Evolutionary conservation across 1,140 invertebrate species (phyloP).

Genomic region (Aphaenogaster rudis): DNA sequence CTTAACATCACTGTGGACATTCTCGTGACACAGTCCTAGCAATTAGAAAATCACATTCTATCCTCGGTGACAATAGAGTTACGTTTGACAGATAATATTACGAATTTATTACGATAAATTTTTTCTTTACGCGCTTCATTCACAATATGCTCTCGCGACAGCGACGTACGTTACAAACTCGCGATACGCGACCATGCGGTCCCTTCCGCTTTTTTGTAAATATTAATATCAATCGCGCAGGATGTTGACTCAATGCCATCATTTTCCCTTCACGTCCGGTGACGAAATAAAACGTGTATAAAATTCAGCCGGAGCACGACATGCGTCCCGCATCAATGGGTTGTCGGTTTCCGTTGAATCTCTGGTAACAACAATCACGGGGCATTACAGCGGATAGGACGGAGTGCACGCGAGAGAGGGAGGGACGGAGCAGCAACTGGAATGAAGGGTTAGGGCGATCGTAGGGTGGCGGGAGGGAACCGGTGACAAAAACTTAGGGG

Average conservation of each 20-base stretch:
- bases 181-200: not conserved
- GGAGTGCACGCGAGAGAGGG: slow-evolving; percentile 32
- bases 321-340: slow-evolving; percentile 79
- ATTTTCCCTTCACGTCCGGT: slow-evolving; percentile 66
- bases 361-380: slow-evolving; percentile 75
- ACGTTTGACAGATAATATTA: not conserved
- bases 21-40: not conserved
- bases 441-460: slow-evolving; percentile 44
- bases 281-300: slow-evolving; percentile 71
- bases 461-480: slow-evolving; percentile 31
- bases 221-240: slow-evolving; percentile 75
- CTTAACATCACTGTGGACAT: not conserved
- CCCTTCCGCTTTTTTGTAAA: slow-evolving; percentile 70
- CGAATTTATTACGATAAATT: not conserved
- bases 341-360: slow-evolving; percentile 81
- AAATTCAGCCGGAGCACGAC: slow-evolving; percentile 72
- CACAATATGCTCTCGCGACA: not conserved
- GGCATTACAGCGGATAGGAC: slow-evolving; percentile 48
- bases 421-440: slow-evolving; percentile 30
- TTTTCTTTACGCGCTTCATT: not conserved
- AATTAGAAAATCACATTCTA: not conserved
- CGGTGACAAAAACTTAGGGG: slow-evolving; percentile 61
- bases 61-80: not conserved
- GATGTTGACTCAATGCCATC: slow-evolving; percentile 68
- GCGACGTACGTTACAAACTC: slow-evolving; percentile 9